phyloP scores from a whole-genome alignment of 2,113 vertebrate genomes.

The Anolis sagrei region DNA sequence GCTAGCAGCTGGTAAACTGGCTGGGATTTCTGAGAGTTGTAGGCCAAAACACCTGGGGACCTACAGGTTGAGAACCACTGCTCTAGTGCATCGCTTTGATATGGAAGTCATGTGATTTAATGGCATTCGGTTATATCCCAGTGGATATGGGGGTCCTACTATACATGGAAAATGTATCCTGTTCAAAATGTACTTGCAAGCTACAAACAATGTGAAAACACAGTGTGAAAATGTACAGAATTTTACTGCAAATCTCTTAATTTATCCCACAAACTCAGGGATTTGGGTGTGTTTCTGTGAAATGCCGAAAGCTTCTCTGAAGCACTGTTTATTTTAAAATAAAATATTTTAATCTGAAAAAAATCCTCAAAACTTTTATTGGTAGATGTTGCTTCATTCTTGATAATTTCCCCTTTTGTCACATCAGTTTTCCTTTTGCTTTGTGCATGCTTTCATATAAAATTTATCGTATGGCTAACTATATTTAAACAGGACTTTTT shows the following conservation, averaged over 20 bases:
- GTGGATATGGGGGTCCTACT: too few relatives aligned
- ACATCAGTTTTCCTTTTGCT: background rate
- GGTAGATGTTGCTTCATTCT: background rate
- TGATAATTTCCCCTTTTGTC: background rate
- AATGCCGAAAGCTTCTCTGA: background rate
- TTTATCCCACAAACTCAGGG: slow-evolving; percentile 14
- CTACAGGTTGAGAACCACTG: too few relatives aligned
- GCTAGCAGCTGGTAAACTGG: too few relatives aligned
- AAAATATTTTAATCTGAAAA: background rate
- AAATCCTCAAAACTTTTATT: background rate
- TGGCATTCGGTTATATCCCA: too few relatives aligned
- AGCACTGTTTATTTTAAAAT: background rate
- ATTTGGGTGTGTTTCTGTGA: background rate
- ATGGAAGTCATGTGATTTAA: too few relatives aligned
- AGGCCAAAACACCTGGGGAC: too few relatives aligned
- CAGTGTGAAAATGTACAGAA: background rate
- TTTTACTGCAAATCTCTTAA: background rate
- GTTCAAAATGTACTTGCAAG: background rate
- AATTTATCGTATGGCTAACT: background rate
- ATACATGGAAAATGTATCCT: background rate
- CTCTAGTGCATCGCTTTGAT: too few relatives aligned
- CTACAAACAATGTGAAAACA: background rate
- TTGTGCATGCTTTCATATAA: background rate
- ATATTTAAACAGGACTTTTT: background rate
- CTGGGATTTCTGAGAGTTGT: too few relatives aligned